Base-by-base conservation (phyloP, 2,797 vertebrate species). In the Phrynocephalus vlangalii region DNA sequence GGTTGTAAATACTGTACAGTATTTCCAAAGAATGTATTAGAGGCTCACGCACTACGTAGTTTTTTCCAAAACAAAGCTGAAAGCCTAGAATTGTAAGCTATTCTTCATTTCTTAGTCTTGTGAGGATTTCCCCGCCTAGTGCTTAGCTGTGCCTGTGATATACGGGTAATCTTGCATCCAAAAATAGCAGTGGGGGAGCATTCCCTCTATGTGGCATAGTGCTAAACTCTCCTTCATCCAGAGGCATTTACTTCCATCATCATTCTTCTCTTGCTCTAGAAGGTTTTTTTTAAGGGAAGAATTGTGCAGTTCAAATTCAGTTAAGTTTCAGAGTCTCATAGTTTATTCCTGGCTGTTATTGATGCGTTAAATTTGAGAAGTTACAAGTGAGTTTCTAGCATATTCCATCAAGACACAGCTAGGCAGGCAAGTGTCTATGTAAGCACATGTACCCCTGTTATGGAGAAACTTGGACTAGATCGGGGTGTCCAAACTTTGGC, bases 341-440 rank as follows among this genome's bases (percentile, higher is more conserved):
- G 33, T 10, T 79, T 79, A 84, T 72, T 85, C 86, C 20, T 13
- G 30, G 2, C 89, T 28, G 22, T 60, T 90, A 87, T 1, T 16
- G 6, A 67, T 82, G 66, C 84, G 0, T 33, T 38, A 84, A 22
- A 81, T 79, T 2, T 63, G 18, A 87, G 16, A n/a, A 26, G 5
- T 85, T 0, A 0, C 22, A 63, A 52, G 3, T 77, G 0, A 38
- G 70, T 13, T 88, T 26, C 68, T 88, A 68, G 77, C 1, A 1
- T 50, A 71, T 7, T 0, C 70, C 18, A 52, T 80, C 52, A 67
- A 52, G 15, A 52, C 66, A 28, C 24, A 2, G 60, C 26, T 79
- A 50, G 63, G 4, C 28, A 70, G 11, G 76, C 72, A 24, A 26
- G 5, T 83, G 90, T 15, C 33, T 87, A 70, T 38, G 22, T 28